Base-by-base conservation (phyloP, 1,140 invertebrate genomes). In the Lutraria rhynchaena region DNA sequence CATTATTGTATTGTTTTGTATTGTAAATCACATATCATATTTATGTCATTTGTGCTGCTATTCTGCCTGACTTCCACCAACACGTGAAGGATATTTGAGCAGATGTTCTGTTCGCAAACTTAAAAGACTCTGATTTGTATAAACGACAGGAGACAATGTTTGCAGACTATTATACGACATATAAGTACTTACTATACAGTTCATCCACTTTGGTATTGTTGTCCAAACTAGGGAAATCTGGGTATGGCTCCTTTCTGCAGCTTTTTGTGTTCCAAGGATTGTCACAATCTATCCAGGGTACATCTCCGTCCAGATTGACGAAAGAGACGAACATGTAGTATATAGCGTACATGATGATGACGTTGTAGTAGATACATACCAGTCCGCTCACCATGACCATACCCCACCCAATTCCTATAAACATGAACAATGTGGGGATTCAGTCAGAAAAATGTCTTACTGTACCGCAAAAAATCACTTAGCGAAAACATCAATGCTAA, bases 321-420 rank as follows among this genome's bases (percentile, higher is more conserved):
- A 89, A 90, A 1, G 89, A 87, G 22, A 87, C 89, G 31, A 88
- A 85, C 89, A 91, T 87, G 74, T 91, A 90, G 81, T 92, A 93
- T 44, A 93, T 83, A 31, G 90, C 83, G 86, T 92, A 93, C 55
- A 92, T 89, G 83, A 92, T 92, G 63, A 92, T 91, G 46, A 92
- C 86, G 44, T 86, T 86, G 44, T 86, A 86, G 69, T 83, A 86
- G 83, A 93, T 84, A 35, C 76, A 69, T 5, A 89, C 87, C 74
- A 90, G 83, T 13, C 74, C 86, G 57, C 88, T 91, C 53, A 91
- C 86, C n/a, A 88, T 78, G n/a, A 89, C 83, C 90, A 91, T 91
- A 7, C 85, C 90, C 78, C 84, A 89, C 0, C 90, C 90, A 61
- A 89, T 85, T 58, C 90, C 90, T 90, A 81, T 7, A 83, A 15